Percentiles rank a stretch among this genome's conserved stretches.
phyloP scores from a whole-genome alignment of 2,888 invertebrate genomes.

The Entomobrya multifasciata region DNA sequence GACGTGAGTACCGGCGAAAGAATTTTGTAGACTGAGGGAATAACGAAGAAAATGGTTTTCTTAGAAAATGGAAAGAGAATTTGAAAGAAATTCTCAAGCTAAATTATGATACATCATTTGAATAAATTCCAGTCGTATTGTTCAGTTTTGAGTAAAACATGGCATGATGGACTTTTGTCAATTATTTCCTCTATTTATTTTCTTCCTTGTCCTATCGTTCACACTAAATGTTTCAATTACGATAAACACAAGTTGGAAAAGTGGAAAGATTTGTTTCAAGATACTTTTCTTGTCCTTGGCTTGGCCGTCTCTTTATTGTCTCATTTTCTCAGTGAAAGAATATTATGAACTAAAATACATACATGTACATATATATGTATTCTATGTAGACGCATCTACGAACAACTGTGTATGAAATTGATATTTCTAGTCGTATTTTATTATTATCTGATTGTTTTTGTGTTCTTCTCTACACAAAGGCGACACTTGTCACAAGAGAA shows the following conservation, averaged over 20 bases:
- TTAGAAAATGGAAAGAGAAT: too few species aligned
- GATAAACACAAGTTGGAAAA: constrained; percentile 1
- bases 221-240: constrained; percentile 35
- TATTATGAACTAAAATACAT: neutral
- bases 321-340: neutral
- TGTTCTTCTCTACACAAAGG: constrained; percentile 11
- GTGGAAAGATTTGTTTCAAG: constrained; percentile 2
- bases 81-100: too few species aligned
- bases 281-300: neutral
- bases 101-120: neutral
- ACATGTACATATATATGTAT: too few species aligned
- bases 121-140: neutral
- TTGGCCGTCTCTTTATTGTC: neutral
- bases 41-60: too few species aligned
- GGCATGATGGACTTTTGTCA: neutral
- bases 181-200: neutral
- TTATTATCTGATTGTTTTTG: constrained; percentile 39
- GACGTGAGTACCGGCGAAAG: too few species aligned
- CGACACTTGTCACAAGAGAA: constrained; percentile 49
- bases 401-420: too few species aligned
- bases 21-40: too few species aligned
- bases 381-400: too few species aligned
- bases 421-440: neutral
- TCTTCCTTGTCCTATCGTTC: neutral
- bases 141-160: neutral